Evolutionary conservation across 1,140 invertebrate species (phyloP), one percentile per base, ranked within the genome.

Genomic region (Drosophila fuyamai): DNA sequence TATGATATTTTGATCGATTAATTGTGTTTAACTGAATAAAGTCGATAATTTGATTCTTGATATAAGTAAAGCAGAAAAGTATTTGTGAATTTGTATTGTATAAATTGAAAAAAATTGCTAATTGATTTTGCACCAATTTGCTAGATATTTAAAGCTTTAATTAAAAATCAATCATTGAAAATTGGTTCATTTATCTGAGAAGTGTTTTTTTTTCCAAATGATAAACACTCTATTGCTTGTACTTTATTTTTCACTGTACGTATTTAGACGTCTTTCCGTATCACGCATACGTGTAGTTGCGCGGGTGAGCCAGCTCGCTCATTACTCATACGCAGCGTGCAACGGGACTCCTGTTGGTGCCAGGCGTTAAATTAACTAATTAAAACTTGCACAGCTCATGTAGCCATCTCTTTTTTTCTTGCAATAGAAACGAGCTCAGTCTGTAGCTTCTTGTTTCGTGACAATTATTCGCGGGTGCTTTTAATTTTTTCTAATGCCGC

Each of bases 321-420:
- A 88, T 88, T 89, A 84, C 84, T 88, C 80, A 84, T 88, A 89
- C 84, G 80, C 84, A 63, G 61, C 41, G 43, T 76, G 75, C 57
- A 76, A 66, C 50, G 63, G 70, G 58, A 53, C 70, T 86, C 67
- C 66, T 70, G 68, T 78, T 78, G 84, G 72, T 68, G 84, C 81
- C 80, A 81, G 62, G 70, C 84, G 80, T 81, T 89, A 81, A 89
- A 89, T 89, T 89, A 89, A 89, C 84, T 89, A 89, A 89, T 89
- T 89, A 89, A 89, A 89, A 89, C 76, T 89, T 89, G 73, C 65
- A 78, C 73, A 89, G 72, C 83, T 79, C 59, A 41, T 71, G 55
- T 32, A 48, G 58, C 56, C 48, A 43, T 54, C 72, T 76, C 51
- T 27, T 53, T 27, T 53, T 38, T 50, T 36, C 36, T 16, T 12